phyloP scores from a whole-genome alignment of 1,140 invertebrate genomes.

The Epicauta chinensis region DNA sequence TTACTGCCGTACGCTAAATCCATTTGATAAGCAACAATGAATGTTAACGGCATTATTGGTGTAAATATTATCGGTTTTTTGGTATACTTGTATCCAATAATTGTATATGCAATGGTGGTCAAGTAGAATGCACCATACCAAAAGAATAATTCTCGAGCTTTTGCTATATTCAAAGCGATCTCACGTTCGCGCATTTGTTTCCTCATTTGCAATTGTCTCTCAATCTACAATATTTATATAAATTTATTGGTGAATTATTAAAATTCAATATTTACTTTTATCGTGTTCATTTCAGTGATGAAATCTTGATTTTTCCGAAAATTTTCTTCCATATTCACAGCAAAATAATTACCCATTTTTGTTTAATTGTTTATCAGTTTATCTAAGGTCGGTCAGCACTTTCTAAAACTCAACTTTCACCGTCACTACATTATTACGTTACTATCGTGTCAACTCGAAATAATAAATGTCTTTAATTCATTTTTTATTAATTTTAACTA shows the following conservation, averaged over 20 bases:
- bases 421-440: no score
- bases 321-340: conserved; percentile 33
- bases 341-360: conserved; percentile 34
- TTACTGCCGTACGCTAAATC: conserved; percentile 74
- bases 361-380: conserved; percentile 3
- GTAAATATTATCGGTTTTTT: conserved; percentile 53
- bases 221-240: conserved; percentile 46
- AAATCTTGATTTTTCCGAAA: conserved; percentile 66
- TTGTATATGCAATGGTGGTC: conserved; percentile 48
- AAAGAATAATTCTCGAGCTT: conserved; percentile 61
- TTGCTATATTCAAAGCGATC: conserved; percentile 64
- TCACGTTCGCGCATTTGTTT: conserved; percentile 70
- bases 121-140: conserved; percentile 67
- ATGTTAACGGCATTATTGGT: conserved; percentile 62
- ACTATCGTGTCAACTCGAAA: no score
- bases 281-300: conserved; percentile 58
- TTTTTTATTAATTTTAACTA: no score
- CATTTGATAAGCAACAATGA: conserved; percentile 64
- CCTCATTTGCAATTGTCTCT: conserved; percentile 71
- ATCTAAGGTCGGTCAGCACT: no score
- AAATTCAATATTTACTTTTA: conserved; percentile 47
- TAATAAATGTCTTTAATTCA: no score
- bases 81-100: conserved; percentile 56
- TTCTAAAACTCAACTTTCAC: no score
- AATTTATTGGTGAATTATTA: neutral